phyloP scores from a whole-genome alignment of 2,888 invertebrate genomes.

The Creontiades dilutus region DNA sequence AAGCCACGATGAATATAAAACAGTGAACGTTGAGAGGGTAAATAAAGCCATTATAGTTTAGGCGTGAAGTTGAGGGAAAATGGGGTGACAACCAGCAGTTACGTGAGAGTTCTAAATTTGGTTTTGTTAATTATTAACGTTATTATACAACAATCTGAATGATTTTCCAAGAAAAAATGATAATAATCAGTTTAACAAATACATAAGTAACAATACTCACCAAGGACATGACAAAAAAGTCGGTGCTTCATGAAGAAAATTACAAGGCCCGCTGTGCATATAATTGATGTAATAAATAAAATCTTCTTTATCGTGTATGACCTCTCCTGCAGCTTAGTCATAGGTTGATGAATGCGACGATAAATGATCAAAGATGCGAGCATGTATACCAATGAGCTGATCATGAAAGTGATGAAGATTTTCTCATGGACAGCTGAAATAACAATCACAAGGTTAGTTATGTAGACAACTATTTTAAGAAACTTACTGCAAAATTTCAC shows the following conservation, averaged over 20 bases:
- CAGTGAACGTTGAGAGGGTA: no score
- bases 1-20: no score
- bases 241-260: conserved; percentile 94
- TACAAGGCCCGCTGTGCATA: conserved; percentile 90
- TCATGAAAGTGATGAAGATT: conserved; percentile 94
- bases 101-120: no score
- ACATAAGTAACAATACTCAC: conserved; percentile 80
- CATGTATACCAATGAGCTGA: conserved; percentile 91
- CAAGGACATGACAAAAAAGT: conserved; percentile 92
- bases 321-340: conserved; percentile 78
- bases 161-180: no score
- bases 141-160: no score
- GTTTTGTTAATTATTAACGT: no score
- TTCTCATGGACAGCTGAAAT: conserved; percentile 92
- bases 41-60: no score
- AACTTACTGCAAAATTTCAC: no score
- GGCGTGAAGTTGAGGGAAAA: no score
- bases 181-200: no score
- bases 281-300: conserved; percentile 87
- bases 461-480: no score
- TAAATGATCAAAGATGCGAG: conserved; percentile 84
- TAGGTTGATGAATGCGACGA: conserved; percentile 77
- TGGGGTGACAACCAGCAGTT: no score
- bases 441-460: conserved; percentile 34
- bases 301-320: conserved; percentile 83